Conservation (phyloP, 2,797 vertebrate species). For the Macroramphosus scolopax region DNA sequence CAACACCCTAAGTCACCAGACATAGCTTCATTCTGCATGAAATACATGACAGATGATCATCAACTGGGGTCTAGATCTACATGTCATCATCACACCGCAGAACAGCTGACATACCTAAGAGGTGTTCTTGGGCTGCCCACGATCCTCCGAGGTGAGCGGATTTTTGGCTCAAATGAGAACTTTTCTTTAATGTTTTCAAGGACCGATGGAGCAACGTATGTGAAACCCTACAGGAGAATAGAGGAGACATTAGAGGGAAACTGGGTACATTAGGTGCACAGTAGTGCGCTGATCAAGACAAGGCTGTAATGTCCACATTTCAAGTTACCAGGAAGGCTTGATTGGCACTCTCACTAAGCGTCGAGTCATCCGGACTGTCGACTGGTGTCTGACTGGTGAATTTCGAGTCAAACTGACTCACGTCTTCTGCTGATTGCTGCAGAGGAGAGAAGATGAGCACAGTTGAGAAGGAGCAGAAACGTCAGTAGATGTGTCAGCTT, state of each 20-base stretch:
- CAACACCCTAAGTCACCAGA: too few relatives aligned
- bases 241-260: background rate
- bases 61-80: too few relatives aligned
- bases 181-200: slow-evolving; percentile 98
- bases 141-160: slow-evolving; percentile 95
- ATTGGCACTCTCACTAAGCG: slow-evolving; percentile 99
- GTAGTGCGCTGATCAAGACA: too few relatives aligned
- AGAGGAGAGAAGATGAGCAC: slow-evolving; percentile 17
- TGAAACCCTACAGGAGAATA: slow-evolving; percentile 85
- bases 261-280: too few relatives aligned
- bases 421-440: slow-evolving; percentile 99
- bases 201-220: slow-evolving; percentile 97
- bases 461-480: too few relatives aligned
- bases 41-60: too few relatives aligned
- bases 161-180: slow-evolving; percentile 98
- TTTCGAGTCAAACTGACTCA: slow-evolving; percentile 99
- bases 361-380: slow-evolving; percentile 98
- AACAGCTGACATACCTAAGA: slow-evolving; percentile 87
- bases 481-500: too few relatives aligned
- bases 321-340: slow-evolving; percentile 96
- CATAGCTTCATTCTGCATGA: too few relatives aligned
- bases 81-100: too few relatives aligned
- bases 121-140: slow-evolving; percentile 95
- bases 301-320: too few relatives aligned
- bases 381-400: slow-evolving; percentile 99